Evolutionary conservation across 1,140 invertebrate genomes (phyloP).

Genomic region (Anadara kagoshimensis): DNA sequence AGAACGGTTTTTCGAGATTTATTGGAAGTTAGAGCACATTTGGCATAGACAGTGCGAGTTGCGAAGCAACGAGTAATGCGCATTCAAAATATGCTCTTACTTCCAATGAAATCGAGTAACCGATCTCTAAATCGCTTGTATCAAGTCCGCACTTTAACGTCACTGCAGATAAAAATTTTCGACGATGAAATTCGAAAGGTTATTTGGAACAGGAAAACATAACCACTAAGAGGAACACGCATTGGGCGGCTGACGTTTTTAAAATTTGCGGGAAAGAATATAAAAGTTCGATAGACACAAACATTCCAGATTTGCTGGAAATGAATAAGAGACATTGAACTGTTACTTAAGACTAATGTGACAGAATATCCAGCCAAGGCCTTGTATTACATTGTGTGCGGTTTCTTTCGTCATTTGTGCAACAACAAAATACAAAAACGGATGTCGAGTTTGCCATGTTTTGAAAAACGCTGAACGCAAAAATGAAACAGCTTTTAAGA

Average conservation of each 20-base stretch:
- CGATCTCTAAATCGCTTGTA: too few species aligned
- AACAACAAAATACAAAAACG: constrained; percentile 17
- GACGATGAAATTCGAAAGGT: not conserved
- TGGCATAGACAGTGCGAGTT: too few species aligned
- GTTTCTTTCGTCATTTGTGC: too few species aligned
- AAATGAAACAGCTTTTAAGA: constrained; percentile 3
- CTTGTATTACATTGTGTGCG: constrained; percentile 15
- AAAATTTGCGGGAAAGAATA: not conserved
- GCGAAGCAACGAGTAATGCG: too few species aligned
- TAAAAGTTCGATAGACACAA: not conserved
- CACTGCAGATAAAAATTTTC: too few species aligned
- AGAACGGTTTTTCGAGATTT: too few species aligned
- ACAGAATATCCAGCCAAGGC: constrained; percentile 10
- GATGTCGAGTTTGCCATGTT: not conserved
- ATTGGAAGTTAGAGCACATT: too few species aligned
- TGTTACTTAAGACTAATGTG: not conserved
- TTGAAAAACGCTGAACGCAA: constrained; percentile 18
- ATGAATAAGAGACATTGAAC: not conserved
- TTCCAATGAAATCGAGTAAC: too few species aligned
- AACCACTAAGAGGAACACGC: constrained; percentile 6
- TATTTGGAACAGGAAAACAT: not conserved
- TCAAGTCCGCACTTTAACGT: too few species aligned
- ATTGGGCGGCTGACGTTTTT: not conserved
- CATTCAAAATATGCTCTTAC: too few species aligned
- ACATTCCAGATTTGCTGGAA: not conserved